These are phyloP conservation scores for Emydoidea blandingii DNA, from an alignment of 2,797 vertebrate species.

Conservation along the genomic window DNA sequence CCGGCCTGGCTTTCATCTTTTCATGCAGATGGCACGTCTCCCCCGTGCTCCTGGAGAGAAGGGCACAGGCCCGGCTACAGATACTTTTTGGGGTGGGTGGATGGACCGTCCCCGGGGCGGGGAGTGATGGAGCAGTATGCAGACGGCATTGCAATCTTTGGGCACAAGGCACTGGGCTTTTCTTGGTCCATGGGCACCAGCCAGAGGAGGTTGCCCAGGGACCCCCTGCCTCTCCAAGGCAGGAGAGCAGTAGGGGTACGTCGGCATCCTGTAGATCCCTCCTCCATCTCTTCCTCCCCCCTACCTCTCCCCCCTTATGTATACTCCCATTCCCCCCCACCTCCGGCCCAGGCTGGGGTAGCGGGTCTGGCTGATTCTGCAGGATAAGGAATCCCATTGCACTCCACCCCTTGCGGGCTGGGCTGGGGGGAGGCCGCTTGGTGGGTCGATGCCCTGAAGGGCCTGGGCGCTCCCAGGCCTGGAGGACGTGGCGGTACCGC, in stretches of 20 bases:
- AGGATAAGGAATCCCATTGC: accelerated
- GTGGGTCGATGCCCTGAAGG: background rate
- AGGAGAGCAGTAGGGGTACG: background rate
- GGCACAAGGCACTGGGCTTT: background rate
- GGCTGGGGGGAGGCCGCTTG: background rate
- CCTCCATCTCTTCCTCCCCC: background rate
- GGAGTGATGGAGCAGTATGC: background rate
- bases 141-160: background rate
- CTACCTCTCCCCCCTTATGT: background rate
- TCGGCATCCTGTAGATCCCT: background rate
- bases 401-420: background rate
- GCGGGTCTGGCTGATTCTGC: background rate
- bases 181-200: background rate
- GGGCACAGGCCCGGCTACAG: background rate
- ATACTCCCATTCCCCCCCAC: background rate
- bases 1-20: background rate
- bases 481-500: background rate
- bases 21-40: background rate
- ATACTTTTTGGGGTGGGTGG: background rate
- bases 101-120: background rate
- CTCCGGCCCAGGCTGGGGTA: background rate
- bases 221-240: background rate
- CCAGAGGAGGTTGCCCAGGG: accelerated
- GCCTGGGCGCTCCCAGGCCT: background rate
- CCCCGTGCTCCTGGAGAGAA: background rate